Evolutionary conservation across 2,888 invertebrate genomes (phyloP), one percentile per base, ranked within the genome.

Genomic region (Metalampra italica): DNA sequence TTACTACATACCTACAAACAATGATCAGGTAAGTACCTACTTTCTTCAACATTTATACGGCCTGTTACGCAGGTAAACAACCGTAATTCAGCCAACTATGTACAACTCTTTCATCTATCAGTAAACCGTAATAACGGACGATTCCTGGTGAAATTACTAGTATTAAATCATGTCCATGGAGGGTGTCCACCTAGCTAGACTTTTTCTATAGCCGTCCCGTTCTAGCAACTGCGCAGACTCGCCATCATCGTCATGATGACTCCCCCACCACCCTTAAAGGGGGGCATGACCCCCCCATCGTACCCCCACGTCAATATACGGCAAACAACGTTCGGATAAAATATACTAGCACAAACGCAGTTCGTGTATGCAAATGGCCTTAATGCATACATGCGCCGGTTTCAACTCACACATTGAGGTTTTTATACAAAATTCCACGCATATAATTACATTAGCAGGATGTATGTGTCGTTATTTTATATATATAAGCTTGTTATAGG

Each of bases 361-460:
- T 46, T 22, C 37, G 14, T 15, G 14, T 39, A 13, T n/a, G n/a
- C 15, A 39, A 14, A n/a, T n/a, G 32, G 32, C 11, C 9, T 32
- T 32, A 2, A 32, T 32, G 11, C 9, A 32, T 11, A 32, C 8
- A 32, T 32, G 9, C 8, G 32, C 22, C 2, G 5, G 22, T 22
- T 34, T 34, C 4, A 34, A 54, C 62, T 49, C 71, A 69, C 68
- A 71, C 67, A 44, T 0, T 12, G 3, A 15, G 48, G 40, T 64
- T 69, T 75, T 82, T 82, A 81, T 81, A 82, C 82, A 82, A 83
- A 86, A 83, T 85, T 78, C 75, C 74, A 68, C 66, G 58, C 65
- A 73, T 71, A 75, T 88, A 85, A 86, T 88, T 87, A 83, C 82
- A 82, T 84, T 82, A 79, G 73, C 22, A n/a, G 15, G 11, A 12